Conservation (phyloP, 2,113 vertebrate genomes). For the Ovibos moschatus region DNA sequence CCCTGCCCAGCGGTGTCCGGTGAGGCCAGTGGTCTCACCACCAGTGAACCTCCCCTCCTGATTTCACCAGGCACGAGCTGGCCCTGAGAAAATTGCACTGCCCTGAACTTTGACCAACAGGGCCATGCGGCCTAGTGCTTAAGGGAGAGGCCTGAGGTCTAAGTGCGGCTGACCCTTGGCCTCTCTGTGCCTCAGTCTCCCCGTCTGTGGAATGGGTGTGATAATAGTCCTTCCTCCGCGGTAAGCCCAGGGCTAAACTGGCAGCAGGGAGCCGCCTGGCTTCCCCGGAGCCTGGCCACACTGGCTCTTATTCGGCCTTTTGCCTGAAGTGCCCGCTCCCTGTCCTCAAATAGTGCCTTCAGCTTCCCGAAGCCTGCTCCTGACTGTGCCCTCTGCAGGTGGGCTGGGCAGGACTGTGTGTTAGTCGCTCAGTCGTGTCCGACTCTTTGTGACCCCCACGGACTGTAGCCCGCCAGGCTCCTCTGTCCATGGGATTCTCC, state of each 20-base stretch:
- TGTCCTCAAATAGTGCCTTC: background rate
- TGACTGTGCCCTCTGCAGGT: fast-evolving
- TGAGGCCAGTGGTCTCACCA: background rate
- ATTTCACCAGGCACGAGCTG: fast-evolving
- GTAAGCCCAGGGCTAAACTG: background rate
- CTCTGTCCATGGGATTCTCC: background rate
- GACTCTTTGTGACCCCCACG: fast-evolving
- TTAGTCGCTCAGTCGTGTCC: background rate
- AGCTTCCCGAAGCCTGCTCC: background rate
- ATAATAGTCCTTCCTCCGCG: background rate
- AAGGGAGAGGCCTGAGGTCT: background rate
- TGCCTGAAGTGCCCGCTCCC: background rate
- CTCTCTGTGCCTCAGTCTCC: background rate
- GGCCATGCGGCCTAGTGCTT: background rate
- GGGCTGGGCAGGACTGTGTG: background rate
- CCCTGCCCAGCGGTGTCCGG: background rate
- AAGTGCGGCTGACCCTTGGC: background rate
- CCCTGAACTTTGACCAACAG: too few relatives aligned
- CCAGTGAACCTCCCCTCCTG: background rate
- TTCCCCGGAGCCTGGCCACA: background rate
- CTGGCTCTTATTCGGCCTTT: background rate
- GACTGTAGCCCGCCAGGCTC: background rate
- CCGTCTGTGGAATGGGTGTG: background rate
- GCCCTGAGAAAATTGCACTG: background rate
- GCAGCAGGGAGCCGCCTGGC: background rate